Base-by-base conservation (phyloP, 2,888 invertebrate species). In the Machimus atricapillus region DNA sequence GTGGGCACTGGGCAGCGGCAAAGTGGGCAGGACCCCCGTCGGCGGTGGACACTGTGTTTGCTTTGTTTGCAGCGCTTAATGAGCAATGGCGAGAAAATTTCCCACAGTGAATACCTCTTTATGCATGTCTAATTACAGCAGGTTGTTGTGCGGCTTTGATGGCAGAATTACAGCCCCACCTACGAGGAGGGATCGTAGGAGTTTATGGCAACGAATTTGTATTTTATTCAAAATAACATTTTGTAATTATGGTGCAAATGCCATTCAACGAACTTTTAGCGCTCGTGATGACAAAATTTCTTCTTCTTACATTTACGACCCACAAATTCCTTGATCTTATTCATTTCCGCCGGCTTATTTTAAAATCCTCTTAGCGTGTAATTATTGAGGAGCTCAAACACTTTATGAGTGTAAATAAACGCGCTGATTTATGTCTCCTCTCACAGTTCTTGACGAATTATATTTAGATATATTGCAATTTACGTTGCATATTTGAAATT, bases 61-160 rank as follows among this genome's bases (percentile, higher is more conserved):
- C 89, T 87, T 86, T 88, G 87, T 87, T 73, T 87, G 86, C 89
- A 88, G 89, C 88, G 83, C 88, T 89, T 89, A 89, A 89, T 89
- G 89, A 89, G 89, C 89, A 88, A 89, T 89, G 89, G 89, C 86
- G 89, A 89, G 89, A 89, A 89, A 89, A 89, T 89, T 89, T 89
- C 88, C 89, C 89, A 87, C 89, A 89, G 87, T 88, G 85, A 89
- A 88, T 87, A 89, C 89, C 88, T 89, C 88, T 89, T 82, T 82
- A 89, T 89, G 89, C 88, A 88, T 88, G 89, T 87, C 89, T 85
- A 85, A 85, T 85, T 85, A 85, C 85, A 27, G 85, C 85, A 82
- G 58, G 82, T 82, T 82, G 82, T 82, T 82, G 40, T 66, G 82
- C 34, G 82, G 82, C 82, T 82, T 58, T 82, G 82, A 58, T 66